phyloP scores from a whole-genome alignment of 2,797 vertebrate species.

The Eremophila alpestris region DNA sequence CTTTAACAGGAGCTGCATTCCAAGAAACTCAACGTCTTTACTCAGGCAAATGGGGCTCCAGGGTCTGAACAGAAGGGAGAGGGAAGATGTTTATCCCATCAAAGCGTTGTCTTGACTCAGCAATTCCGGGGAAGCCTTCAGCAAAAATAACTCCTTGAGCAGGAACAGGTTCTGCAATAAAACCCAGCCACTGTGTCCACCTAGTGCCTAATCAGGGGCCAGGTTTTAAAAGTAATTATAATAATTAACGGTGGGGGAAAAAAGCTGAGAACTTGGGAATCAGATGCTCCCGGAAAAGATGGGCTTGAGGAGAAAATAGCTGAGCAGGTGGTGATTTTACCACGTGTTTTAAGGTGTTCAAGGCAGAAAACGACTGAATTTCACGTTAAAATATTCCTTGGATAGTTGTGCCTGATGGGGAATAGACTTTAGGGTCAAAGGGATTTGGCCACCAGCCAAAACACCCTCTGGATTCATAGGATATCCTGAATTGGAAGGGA shows the following conservation, averaged over 20 bases:
- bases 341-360: not conserved
- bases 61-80: slow-evolving; percentile 61
- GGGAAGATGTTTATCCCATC: slow-evolving; percentile 42
- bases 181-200: slow-evolving; percentile 17
- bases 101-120: slow-evolving; percentile 49
- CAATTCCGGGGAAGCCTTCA: slow-evolving; percentile 5
- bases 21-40: slow-evolving; percentile 6
- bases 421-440: not conserved
- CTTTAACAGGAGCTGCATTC: slow-evolving; percentile 32
- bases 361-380: not conserved
- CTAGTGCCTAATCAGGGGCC: not conserved
- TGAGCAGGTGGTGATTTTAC: not conserved
- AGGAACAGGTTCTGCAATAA: slow-evolving; percentile 35
- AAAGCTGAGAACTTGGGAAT: not conserved
- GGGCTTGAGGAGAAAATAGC: not conserved
- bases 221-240: slow-evolving; percentile 19
- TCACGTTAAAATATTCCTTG: not conserved
- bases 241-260: not conserved
- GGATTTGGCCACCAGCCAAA: not conserved
- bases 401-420: not conserved
- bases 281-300: not conserved
- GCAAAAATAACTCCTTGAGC: slow-evolving; percentile 16
- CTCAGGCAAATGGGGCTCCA: slow-evolving; percentile 48
- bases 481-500: not conserved
- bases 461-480: not conserved